phyloP scores from a whole-genome alignment of 2,113 vertebrate species.

The Nycticorax nycticorax region DNA sequence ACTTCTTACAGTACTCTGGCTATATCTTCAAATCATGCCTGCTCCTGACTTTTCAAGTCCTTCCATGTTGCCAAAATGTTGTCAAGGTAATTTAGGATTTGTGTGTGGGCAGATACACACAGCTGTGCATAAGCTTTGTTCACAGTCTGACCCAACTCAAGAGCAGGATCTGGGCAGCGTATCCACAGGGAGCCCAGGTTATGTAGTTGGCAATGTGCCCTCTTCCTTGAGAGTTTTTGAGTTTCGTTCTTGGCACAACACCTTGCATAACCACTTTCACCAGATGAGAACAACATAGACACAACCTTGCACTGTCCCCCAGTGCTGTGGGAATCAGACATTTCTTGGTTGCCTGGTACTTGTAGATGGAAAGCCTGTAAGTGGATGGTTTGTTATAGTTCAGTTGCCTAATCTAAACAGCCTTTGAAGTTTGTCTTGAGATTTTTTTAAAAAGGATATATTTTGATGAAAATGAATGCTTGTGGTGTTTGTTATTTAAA shows the following conservation, averaged over 20 bases:
- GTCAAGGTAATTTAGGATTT: background rate
- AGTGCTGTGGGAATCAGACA: background rate
- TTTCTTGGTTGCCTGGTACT: background rate
- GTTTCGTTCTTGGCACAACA: background rate
- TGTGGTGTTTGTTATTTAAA: background rate
- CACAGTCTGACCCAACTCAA: background rate
- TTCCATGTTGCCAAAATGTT: background rate
- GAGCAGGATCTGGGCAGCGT: background rate
- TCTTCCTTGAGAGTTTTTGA: background rate
- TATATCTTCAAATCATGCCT: background rate
- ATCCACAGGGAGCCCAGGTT: background rate
- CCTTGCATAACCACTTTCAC: background rate
- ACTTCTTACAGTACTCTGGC: background rate
- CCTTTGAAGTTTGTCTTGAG: background rate
- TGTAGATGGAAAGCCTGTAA: background rate
- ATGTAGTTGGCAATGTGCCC: rapidly evolving
- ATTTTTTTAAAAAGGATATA: background rate
- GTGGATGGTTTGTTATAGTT: background rate
- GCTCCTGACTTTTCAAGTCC: background rate
- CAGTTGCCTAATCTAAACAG: background rate
- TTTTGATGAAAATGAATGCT: background rate
- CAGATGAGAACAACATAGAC: background rate
- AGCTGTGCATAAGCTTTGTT: background rate
- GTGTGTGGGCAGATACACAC: background rate
- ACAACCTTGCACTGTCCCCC: background rate